These are phyloP conservation scores for Gymnocypris eckloni DNA, from an alignment of 2,797 vertebrate genomes.

Conservation along the genomic window DNA sequence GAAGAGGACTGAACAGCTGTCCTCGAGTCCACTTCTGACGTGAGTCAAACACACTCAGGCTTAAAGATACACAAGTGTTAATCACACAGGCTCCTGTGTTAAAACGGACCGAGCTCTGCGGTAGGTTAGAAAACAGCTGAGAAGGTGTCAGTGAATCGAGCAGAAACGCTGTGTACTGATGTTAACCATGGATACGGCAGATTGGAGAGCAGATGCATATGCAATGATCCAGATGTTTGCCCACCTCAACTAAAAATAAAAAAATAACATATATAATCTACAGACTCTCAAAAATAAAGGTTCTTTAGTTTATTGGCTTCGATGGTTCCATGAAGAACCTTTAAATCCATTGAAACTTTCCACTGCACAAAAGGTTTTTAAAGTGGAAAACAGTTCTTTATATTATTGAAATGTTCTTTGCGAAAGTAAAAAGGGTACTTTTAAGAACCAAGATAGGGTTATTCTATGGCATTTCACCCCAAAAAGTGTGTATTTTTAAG, in stretches of 20 bases:
- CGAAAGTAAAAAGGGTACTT: not conserved
- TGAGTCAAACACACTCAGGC: not conserved
- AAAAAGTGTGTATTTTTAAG: not conserved
- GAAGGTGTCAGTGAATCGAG: not conserved
- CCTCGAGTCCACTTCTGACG: conserved; percentile 8
- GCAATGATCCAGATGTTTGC: conserved; percentile 12
- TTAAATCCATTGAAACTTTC: not conserved
- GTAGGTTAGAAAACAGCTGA: conserved; percentile 14
- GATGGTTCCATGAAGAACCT: not conserved
- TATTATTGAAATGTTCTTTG: not conserved
- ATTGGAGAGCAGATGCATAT: conserved; percentile 5
- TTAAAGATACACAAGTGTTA: not conserved
- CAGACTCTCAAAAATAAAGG: not conserved
- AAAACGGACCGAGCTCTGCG: not conserved
- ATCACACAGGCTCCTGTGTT: not conserved
- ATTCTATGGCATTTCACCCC: not conserved
- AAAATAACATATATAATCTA: not conserved
- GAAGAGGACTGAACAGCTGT: not conserved
- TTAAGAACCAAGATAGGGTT: not conserved
- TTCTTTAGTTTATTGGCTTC: not conserved
- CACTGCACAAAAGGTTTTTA: not conserved
- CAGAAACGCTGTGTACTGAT: conserved; percentile 3
- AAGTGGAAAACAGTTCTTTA: not conserved
- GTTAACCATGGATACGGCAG: not conserved
- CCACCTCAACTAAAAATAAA: not conserved